These are phyloP conservation scores for Phrynocephalus vlangalii DNA, from an alignment of 2,797 vertebrate species.

Conservation along the genomic window DNA sequence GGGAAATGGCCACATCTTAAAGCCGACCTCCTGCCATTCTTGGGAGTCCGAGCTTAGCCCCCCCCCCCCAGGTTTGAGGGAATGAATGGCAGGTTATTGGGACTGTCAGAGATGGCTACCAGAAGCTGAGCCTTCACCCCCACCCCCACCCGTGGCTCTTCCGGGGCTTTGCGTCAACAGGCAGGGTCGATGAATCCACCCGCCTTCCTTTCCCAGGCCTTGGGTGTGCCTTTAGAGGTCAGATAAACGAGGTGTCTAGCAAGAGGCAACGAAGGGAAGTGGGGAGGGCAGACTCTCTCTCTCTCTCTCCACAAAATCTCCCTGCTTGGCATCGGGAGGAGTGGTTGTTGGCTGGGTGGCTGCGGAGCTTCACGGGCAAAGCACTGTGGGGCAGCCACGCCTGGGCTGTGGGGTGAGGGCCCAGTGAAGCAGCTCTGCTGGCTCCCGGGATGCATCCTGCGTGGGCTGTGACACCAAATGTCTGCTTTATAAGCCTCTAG, in stretches of 20 bases:
- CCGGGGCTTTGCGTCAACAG: neutral
- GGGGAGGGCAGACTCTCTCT: neutral
- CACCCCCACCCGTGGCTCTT: neutral
- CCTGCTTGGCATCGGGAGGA: neutral
- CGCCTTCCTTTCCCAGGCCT: neutral
- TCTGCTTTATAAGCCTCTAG: no score
- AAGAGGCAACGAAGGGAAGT: neutral
- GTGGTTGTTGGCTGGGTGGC: no score
- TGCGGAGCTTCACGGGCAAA: no score
- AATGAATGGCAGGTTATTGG: no score
- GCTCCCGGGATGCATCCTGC: no score
- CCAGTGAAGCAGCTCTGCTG: no score
- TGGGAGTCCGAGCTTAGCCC: neutral
- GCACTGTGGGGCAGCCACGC: no score
- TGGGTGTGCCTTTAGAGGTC: neutral
- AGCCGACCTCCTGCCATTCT: fast-evolving
- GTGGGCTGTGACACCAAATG: no score
- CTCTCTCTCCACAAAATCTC: neutral
- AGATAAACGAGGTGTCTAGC: neutral
- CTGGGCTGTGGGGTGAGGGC: no score
- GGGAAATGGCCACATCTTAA: fast-evolving
- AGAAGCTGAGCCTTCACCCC: neutral
- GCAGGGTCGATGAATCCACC: neutral
- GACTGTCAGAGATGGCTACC: fast-evolving
- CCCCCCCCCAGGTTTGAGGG: neutral